A percentile compares a stretch with the other conserved stretches of the same genome.
These are phyloP conservation scores for Aplysina aerophoba DNA, from an alignment of 37 sponge, comb jelly and placozoan species.

Conservation along the genomic window DNA sequence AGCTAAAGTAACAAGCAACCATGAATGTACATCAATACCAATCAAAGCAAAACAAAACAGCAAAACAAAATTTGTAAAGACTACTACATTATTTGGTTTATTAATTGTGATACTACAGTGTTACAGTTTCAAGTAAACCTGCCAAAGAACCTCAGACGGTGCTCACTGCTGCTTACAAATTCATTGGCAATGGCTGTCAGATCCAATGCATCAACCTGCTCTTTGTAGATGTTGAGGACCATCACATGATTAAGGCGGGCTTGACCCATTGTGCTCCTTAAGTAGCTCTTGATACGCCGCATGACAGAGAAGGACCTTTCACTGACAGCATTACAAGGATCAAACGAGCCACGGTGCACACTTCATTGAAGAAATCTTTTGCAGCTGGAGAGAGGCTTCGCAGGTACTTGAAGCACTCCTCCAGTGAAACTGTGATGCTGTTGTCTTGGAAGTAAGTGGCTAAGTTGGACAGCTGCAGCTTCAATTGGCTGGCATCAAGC, in stretches of 20 bases:
- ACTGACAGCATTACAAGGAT: constrained; percentile 58
- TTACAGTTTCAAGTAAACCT: constrained; percentile 43
- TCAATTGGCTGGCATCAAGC: constrained; percentile 8
- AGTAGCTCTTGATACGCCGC: constrained; percentile 55
- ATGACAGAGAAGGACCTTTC: constrained; percentile 50
- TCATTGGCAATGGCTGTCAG: constrained; percentile 55
- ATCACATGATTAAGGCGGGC: constrained; percentile 45
- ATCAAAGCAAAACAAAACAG: no score
- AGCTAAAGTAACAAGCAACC: no score
- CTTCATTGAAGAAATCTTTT: constrained; percentile 46
- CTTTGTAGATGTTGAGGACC: constrained; percentile 66
- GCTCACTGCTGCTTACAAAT: constrained; percentile 69
- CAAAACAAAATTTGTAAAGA: no score
- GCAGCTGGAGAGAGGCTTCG: constrained; percentile 37
- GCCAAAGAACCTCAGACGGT: constrained; percentile 57
- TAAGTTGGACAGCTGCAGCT: constrained; percentile 19
- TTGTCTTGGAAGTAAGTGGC: constrained; percentile 6
- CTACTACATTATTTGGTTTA: no score
- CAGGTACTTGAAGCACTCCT: constrained; percentile 33
- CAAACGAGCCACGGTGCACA: constrained; percentile 38
- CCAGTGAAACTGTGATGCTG: constrained; percentile 1
- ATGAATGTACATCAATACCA: no score
- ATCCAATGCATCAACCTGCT: constrained; percentile 50
- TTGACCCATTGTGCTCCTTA: constrained; percentile 60
- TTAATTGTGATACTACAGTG: not conserved